A percentile compares a stretch with the other conserved stretches of the same genome.
phyloP scores from a whole-genome alignment of 2,888 invertebrate species.

The Drosophila stalkeri region DNA sequence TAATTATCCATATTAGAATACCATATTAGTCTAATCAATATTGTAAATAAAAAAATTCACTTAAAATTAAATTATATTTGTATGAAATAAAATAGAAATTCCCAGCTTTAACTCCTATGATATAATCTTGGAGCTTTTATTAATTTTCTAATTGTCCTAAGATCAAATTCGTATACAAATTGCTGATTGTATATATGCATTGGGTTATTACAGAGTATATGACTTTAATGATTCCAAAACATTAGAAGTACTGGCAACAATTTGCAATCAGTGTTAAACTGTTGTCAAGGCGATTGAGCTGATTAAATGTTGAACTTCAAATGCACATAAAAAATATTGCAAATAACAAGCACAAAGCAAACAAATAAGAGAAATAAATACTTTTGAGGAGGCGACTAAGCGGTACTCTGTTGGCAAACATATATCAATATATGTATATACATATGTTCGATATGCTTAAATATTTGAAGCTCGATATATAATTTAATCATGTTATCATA shows the following conservation, averaged over 20 bases:
- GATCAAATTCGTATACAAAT: neutral
- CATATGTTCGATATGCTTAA: neutral
- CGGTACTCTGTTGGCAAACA: neutral
- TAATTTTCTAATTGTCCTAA: neutral
- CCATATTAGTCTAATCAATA: too few relatives aligned
- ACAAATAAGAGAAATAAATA: neutral
- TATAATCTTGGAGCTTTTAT: neutral
- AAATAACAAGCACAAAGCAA: constrained; percentile 1
- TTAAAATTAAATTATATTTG: neutral
- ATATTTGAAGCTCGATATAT: neutral
- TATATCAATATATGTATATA: neutral
- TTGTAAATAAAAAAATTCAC: too few relatives aligned
- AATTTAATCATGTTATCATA: neutral
- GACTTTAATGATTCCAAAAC: neutral
- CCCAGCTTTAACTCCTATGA: neutral
- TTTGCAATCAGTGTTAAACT: constrained; percentile 33
- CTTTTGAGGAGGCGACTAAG: neutral
- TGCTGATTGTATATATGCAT: neutral
- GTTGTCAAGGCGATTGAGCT: constrained; percentile 34
- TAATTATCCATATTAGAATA: too few relatives aligned
- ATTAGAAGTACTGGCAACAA: neutral
- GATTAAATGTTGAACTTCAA: constrained; percentile 48
- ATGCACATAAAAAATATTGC: constrained; percentile 27
- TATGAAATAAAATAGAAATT: neutral
- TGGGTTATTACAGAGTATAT: neutral